Conservation (phyloP, 1,140 invertebrate genomes). For the Temnothorax curvispinosus region DNA sequence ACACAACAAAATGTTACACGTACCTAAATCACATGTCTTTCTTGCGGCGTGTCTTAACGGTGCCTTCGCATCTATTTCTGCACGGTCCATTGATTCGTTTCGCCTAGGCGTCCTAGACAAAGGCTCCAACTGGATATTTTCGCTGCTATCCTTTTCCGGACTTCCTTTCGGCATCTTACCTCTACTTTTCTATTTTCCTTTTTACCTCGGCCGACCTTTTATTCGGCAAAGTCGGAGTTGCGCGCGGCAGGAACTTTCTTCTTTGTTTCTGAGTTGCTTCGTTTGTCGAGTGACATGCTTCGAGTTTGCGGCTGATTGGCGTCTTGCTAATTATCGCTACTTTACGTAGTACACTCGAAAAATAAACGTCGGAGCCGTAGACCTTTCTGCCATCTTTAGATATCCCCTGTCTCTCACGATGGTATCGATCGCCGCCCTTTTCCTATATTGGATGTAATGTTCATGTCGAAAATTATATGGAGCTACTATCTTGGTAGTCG, state of each 20-base stretch:
- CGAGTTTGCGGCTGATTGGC: not conserved
- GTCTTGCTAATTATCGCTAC: not conserved
- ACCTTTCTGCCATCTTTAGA: slow-evolving; percentile 16
- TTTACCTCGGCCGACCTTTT: not conserved
- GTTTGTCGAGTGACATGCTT: slow-evolving; percentile 27
- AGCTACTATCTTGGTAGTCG: slow-evolving; percentile 16
- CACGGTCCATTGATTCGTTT: slow-evolving; percentile 82
- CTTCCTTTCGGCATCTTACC: slow-evolving; percentile 52
- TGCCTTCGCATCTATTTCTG: slow-evolving; percentile 66
- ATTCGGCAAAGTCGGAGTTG: not conserved
- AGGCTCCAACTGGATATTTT: slow-evolving; percentile 83
- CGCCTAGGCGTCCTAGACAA: slow-evolving; percentile 82
- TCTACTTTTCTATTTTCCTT: not conserved
- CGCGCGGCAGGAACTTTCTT: not conserved
- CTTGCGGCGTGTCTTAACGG: slow-evolving; percentile 12
- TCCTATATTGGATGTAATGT: slow-evolving; percentile 37
- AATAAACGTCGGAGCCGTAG: slow-evolving; percentile 7
- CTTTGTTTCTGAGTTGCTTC: not conserved
- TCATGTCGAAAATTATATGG: slow-evolving; percentile 53
- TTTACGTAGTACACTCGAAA: slow-evolving; percentile 22
- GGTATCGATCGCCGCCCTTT: slow-evolving; percentile 27
- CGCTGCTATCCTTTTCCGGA: slow-evolving; percentile 81
- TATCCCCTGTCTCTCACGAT: not conserved
- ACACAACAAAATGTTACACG: not conserved
- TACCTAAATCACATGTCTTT: slow-evolving; percentile 40